A percentile compares a stretch with the other conserved stretches of the same genome.
These are phyloP conservation scores for Siphonodentalium dalli DNA, from an alignment of 2,888 invertebrate genomes.

Conservation along the genomic window DNA sequence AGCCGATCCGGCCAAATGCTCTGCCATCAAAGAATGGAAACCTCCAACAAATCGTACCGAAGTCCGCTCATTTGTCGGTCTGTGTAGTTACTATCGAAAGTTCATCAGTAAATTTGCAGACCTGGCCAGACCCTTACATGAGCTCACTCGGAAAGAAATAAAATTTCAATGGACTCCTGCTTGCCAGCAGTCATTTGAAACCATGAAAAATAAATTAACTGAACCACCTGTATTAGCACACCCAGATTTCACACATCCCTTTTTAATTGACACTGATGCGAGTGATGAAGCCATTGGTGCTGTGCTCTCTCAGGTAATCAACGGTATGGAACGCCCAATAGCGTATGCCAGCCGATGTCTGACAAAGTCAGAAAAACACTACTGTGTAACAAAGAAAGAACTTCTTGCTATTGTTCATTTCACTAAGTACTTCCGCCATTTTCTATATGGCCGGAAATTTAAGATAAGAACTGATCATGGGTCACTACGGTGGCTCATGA, in stretches of 20 bases:
- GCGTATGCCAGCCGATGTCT: slow-evolving; percentile 3
- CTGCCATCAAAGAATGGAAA: background rate
- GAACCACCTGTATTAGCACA: background rate
- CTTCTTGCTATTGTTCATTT: background rate
- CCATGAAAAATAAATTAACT: background rate
- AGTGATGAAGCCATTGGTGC: slow-evolving; percentile 6
- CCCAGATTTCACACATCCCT: slow-evolving; percentile 3
- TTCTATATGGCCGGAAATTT: slow-evolving; percentile 4
- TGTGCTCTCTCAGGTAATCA: slow-evolving; percentile 1
- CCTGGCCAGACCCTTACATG: background rate
- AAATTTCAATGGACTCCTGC: background rate
- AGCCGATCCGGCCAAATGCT: background rate
- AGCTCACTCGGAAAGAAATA: background rate
- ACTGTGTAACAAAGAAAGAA: slow-evolving; percentile 2
- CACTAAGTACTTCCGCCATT: background rate
- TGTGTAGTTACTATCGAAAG: slow-evolving; percentile 5
- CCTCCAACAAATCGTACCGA: background rate
- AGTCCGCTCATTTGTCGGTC: slow-evolving; percentile 2
- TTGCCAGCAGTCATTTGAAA: slow-evolving; percentile 1
- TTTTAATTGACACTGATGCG: slow-evolving; percentile 3
- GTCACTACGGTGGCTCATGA: slow-evolving; percentile 6
- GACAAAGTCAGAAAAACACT: background rate
- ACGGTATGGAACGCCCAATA: background rate
- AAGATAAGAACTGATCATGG: slow-evolving; percentile 3
- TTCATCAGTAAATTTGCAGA: slow-evolving; percentile 1